phyloP scores from a whole-genome alignment of 2,113 vertebrate genomes.

The Eira barbara region DNA sequence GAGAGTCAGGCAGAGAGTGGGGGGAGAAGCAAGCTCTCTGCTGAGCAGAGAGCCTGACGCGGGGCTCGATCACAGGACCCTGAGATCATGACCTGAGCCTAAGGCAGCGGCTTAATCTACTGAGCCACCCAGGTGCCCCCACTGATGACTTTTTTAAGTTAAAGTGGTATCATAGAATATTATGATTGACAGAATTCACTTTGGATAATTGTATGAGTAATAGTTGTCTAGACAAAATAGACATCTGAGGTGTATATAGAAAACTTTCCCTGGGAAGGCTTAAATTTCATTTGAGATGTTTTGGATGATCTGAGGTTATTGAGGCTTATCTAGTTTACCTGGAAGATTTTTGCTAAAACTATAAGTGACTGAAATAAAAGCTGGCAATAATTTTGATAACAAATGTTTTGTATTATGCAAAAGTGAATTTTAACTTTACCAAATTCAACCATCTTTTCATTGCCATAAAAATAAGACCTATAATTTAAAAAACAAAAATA shows the following conservation, averaged over 20 bases:
- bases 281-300: constrained; percentile 35
- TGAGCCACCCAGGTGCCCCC: not conserved
- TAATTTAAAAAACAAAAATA: constrained; percentile 8
- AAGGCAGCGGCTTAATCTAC: too few relatives aligned
- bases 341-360: constrained; percentile 37
- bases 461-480: not conserved
- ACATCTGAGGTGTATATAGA: not conserved
- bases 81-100: too few relatives aligned
- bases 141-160: constrained; percentile 7
- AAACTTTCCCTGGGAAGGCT: not conserved
- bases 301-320: constrained; percentile 1
- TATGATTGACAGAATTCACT: constrained; percentile 8
- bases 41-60: too few relatives aligned
- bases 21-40: too few relatives aligned
- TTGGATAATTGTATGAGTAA: not conserved
- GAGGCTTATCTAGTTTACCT: constrained; percentile 14
- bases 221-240: not conserved
- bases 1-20: too few relatives aligned
- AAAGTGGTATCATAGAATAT: constrained; percentile 8
- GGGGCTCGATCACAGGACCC: too few relatives aligned
- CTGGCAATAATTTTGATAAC: not conserved
- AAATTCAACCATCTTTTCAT: not conserved
- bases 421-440: constrained; percentile 43
- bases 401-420: not conserved
- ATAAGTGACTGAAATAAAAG: constrained; percentile 35